Percentiles rank a stretch among this genome's conserved stretches.
phyloP scores from a whole-genome alignment of 2,797 vertebrate genomes.

The Rhinichthys osculus region DNA sequence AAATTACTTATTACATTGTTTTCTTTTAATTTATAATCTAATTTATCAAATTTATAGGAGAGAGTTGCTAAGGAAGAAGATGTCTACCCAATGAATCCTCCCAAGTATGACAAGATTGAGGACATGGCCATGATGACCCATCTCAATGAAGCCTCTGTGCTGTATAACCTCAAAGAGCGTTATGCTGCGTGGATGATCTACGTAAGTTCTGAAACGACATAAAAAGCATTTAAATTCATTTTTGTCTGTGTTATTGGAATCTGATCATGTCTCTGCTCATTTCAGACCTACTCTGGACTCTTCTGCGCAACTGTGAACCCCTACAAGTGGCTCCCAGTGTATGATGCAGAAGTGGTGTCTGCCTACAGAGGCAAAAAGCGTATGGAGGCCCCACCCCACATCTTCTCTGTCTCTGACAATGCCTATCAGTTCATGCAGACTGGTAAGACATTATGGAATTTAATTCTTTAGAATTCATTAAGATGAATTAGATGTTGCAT shows the following conservation, averaged over 20 bases:
- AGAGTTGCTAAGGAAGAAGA: conserved; percentile 56
- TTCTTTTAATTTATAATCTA: neutral
- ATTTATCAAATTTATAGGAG: neutral
- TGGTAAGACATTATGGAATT: too few species aligned
- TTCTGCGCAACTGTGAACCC: conserved; percentile 74
- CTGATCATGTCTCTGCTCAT: neutral
- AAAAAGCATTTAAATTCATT: neutral
- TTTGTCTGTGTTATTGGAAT: neutral
- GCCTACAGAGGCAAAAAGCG: conserved; percentile 90
- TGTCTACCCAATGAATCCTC: conserved; percentile 79
- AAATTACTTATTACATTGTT: neutral
- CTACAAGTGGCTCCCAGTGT: conserved; percentile 83
- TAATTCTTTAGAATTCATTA: too few species aligned
- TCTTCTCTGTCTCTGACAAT: conserved; percentile 92
- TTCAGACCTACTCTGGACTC: conserved; percentile 72
- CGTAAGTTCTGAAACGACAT: conserved; percentile 65
- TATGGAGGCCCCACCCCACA: conserved; percentile 82
- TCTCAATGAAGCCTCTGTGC: conserved; percentile 81
- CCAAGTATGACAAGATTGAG: conserved; percentile 84
- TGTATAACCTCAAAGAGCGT: conserved; percentile 88
- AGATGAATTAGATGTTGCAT: too few species aligned
- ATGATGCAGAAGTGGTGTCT: conserved; percentile 80
- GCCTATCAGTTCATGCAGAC: conserved; percentile 70
- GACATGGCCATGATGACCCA: conserved; percentile 89
- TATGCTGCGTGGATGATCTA: conserved; percentile 89